Evolutionary conservation across 2,113 vertebrate genomes (phyloP), one percentile per base, ranked within the genome.

Genomic region (Aspiorhynchus laticeps): DNA sequence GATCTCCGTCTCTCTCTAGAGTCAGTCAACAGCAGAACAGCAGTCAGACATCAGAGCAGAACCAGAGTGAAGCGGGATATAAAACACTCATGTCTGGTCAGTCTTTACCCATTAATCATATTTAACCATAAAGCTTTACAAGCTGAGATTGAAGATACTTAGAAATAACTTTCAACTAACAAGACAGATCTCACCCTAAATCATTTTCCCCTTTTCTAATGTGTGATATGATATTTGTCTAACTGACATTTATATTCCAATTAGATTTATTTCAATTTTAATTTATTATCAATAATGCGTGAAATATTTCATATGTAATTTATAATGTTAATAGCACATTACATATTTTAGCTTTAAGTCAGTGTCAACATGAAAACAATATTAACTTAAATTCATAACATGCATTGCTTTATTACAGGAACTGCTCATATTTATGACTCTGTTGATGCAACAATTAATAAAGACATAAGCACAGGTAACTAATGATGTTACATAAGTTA

Each of bases 1-100:
- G 24, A 21, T 81, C 48, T 53, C 15, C 14, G 46, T 14, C 78
- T 41, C 6, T 3, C 11, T 80, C 78, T 63, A 10, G 17, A 15
- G 78, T 80, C 53, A 63, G 19, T 79, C 48, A 46, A 10, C 41
- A 78, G 46, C 46, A 79, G 76, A 79, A 79, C 76, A 78, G 26
- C 46, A 21, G 48, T 78, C 75, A 78, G 12, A 76, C 74, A 48
- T 46, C 74, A 76, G n/a, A 43, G 41, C 41, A 43, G 41, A 43
- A 53, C 1, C 46, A 78, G 26, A 53, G 26, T 53, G 75, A 78
- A 53, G 75, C 33, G 5, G 33, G 69, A 73, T 0, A 77, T 48
- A 28, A 19, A 5, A 5, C 76, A 24, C 28, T 19, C 28, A 48
- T 53, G 4, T 78, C 17, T 24, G 76, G 76, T 78, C 48, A 78